Evolutionary conservation across 2,888 invertebrate genomes (phyloP).

Genomic region (Agelastica alni): DNA sequence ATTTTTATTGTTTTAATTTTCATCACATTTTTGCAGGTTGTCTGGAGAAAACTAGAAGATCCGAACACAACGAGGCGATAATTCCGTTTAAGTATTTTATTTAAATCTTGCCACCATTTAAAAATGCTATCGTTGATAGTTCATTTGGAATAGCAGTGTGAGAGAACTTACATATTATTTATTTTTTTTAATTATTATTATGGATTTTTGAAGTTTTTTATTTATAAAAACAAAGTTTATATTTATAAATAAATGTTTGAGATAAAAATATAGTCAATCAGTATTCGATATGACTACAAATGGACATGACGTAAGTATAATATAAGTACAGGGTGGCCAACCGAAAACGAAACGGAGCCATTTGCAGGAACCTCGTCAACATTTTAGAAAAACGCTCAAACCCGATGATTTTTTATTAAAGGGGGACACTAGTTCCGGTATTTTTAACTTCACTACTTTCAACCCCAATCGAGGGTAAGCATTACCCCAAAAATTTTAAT

Average conservation of each 20-base stretch:
- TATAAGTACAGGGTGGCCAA: too few species aligned
- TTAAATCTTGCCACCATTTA: conserved; percentile 13
- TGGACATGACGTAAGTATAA: too few species aligned
- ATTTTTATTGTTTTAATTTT: too few species aligned
- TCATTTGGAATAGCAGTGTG: background rate
- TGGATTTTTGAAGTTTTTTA: conserved; percentile 18
- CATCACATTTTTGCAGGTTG: conserved; percentile 67
- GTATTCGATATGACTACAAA: background rate
- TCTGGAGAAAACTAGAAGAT: conserved; percentile 87
- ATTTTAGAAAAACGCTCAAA: too few species aligned
- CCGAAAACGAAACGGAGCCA: too few species aligned
- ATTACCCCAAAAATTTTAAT: too few species aligned
- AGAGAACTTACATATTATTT: conserved; percentile 9
- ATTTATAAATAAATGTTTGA: conserved; percentile 15
- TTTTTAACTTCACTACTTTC: too few species aligned
- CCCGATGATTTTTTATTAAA: too few species aligned
- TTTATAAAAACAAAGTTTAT: conserved; percentile 15
- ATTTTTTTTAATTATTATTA: conserved; percentile 6
- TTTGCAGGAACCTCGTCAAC: too few species aligned
- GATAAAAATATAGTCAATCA: background rate
- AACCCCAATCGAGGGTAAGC: too few species aligned
- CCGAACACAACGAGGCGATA: conserved; percentile 60
- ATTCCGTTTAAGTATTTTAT: background rate
- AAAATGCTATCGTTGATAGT: background rate
- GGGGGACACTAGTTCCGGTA: too few species aligned